phyloP scores from a whole-genome alignment of 2,797 vertebrate genomes.

The Tapera naevia region DNA sequence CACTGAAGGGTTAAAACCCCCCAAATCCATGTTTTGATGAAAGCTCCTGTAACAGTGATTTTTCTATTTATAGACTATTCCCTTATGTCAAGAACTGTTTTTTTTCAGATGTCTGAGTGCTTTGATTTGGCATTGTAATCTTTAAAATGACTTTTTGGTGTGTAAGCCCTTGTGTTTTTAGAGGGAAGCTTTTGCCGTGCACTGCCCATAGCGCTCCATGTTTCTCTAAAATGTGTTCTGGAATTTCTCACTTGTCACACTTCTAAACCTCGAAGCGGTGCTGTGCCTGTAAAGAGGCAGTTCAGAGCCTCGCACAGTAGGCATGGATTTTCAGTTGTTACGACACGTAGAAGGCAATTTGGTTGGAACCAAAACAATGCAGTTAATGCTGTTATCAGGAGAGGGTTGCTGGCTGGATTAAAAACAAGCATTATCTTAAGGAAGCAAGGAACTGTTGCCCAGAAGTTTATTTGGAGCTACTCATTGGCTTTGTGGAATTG shows the following conservation, averaged over 20 bases:
- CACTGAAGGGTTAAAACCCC: background rate
- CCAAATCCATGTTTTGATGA: background rate
- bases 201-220: background rate
- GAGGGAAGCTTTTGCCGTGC: background rate
- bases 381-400: background rate
- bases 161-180: background rate
- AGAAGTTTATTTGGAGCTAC: background rate
- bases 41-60: background rate
- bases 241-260: background rate
- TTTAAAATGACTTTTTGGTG: background rate
- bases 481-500: background rate
- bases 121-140: background rate
- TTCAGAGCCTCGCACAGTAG: background rate
- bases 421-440: background rate
- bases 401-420: background rate
- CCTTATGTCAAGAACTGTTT: background rate
- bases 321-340: background rate
- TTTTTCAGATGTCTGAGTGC: background rate
- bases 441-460: background rate
- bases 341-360: fast-evolving
- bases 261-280: background rate
- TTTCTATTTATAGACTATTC: background rate
- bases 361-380: background rate
- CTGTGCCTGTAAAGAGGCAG: background rate
- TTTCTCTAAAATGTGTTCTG: background rate